Evolutionary conservation across 1,140 invertebrate species (phyloP), one percentile per base, ranked within the genome.

Genomic region (Drosophila tani): DNA sequence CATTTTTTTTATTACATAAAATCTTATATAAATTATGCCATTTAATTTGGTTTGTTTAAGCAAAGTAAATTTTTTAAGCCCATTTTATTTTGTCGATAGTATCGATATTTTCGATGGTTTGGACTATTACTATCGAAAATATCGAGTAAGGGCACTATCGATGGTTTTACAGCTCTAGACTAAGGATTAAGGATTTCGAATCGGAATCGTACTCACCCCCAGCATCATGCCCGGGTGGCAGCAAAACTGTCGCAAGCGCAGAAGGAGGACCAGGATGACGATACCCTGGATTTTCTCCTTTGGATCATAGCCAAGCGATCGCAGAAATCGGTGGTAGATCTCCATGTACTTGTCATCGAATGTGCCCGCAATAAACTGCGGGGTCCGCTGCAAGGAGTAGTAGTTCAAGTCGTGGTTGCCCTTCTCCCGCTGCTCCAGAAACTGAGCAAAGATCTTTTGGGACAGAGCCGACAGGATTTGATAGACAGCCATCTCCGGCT

Each of bases 221-320:
- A 80, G 17, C 71, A 80, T 73, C 1, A 83, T 50, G 14, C 76
- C 71, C 4, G 82, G 82, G 47, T 84, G 82, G 17, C 82, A 85
- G 32, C 82, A 84, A 51, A 84, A 84, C 32, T 84, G 82, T 15
- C 82, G 82, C 41, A 84, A n/a, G 4, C 82, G 77, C 29, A 84
- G 51, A 1, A 85, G 41, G 0, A 84, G 40, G 9, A 86, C 82
- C 15, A 85, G 66, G 5, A 85, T 78, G 4, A 82, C 60, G 1
- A 82, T 82, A 9, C 81, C 80, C 11, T 64, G 24, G 1, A 82
- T 50, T n/a, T 49, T 66, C 9, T 55, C 50, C 0, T 9, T n/a
- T 0, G 81, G 80, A 63, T 70, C 38, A 27, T 82, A 82, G 6
- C 75, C 81, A 19, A 82, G 65, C 2, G 75, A 79, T 1, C 17